These are phyloP conservation scores for Drosophila ironensis DNA, from an alignment of 1,140 invertebrate species.

Conservation along the genomic window DNA sequence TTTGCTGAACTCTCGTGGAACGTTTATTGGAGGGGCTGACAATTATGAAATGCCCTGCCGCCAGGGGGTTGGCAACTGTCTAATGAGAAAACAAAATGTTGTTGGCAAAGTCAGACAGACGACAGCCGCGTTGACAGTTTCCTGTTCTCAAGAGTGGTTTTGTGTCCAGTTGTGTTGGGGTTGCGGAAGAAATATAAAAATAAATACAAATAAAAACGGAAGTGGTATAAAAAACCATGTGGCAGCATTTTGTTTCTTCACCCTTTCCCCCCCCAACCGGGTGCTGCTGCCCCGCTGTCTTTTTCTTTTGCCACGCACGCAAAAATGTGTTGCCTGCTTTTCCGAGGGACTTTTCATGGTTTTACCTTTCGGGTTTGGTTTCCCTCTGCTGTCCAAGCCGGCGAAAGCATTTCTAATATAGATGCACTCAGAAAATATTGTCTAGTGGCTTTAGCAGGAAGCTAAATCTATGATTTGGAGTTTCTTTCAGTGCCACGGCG, in stretches of 20 bases:
- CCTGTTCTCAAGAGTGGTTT: background rate
- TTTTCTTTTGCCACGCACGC: slow-evolving; percentile 64
- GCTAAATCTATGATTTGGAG: background rate
- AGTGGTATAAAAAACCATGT: slow-evolving; percentile 77
- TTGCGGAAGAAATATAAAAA: slow-evolving; percentile 39
- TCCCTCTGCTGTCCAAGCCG: slow-evolving; percentile 3
- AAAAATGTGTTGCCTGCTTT: slow-evolving; percentile 68
- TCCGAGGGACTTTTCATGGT: slow-evolving; percentile 5
- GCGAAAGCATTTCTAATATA: slow-evolving; percentile 24
- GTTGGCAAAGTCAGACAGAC: slow-evolving; percentile 49
- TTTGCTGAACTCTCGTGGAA: too few species aligned
- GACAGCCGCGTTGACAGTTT: slow-evolving; percentile 46
- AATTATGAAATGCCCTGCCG: slow-evolving; percentile 48
- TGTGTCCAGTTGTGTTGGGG: background rate
- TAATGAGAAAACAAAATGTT: slow-evolving; percentile 65
- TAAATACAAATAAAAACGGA: slow-evolving; percentile 69
- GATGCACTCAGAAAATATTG: background rate
- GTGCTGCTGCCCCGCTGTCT: background rate
- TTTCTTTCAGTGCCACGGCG: background rate
- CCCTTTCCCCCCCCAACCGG: background rate
- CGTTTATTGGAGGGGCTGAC: slow-evolving; percentile 45
- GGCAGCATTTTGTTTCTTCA: slow-evolving; percentile 58
- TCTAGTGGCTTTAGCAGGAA: too few species aligned
- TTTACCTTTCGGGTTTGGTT: slow-evolving; percentile 3
- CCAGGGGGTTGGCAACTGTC: slow-evolving; percentile 14